Evolutionary conservation across 2,888 invertebrate genomes (phyloP).

Genomic region (Galeopsomyia nigrocyanea): DNA sequence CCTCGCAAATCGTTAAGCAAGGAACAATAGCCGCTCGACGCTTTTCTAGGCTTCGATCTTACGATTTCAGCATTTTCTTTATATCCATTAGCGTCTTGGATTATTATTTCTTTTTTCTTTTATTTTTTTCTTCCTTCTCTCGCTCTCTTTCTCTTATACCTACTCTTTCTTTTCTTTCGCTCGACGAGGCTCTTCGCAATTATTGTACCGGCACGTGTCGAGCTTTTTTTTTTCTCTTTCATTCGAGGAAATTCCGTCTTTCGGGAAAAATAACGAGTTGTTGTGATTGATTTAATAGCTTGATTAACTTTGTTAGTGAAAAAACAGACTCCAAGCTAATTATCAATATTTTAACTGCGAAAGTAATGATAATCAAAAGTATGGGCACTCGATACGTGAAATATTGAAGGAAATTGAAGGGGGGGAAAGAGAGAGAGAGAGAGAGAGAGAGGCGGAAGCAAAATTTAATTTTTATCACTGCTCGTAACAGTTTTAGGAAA

Average conservation of each 20-base stretch:
- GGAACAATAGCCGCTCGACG: slow-evolving; percentile 47
- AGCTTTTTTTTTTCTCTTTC: slow-evolving; percentile 3
- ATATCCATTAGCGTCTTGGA: slow-evolving; percentile 47
- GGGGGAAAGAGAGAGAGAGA: background rate
- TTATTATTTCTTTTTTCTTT: slow-evolving; percentile 45
- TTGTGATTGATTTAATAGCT: slow-evolving; percentile 21
- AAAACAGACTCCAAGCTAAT: too few species aligned
- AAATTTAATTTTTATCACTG: slow-evolving; percentile 32
- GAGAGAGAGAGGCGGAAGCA: background rate
- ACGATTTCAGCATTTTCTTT: slow-evolving; percentile 48
- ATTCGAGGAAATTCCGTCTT: background rate
- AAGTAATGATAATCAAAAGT: too few species aligned
- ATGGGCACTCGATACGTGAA: too few species aligned
- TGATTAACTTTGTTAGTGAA: background rate
- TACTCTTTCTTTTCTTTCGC: background rate
- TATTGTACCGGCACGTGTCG: slow-evolving; percentile 9
- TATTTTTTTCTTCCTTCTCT: slow-evolving; percentile 25
- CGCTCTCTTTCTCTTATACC: slow-evolving; percentile 4
- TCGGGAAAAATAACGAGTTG: background rate
- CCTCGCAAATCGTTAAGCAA: slow-evolving; percentile 49
- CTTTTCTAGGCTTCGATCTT: slow-evolving; percentile 48
- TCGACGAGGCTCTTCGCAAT: slow-evolving; percentile 16
- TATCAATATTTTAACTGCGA: too few species aligned
- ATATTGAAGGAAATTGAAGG: background rate
- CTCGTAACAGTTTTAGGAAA: slow-evolving; percentile 28